A percentile compares a stretch with the other conserved stretches of the same genome.
These are phyloP conservation scores for Thryonomys swinderianus DNA, from an alignment of 2,113 vertebrate species.

Conservation along the genomic window DNA sequence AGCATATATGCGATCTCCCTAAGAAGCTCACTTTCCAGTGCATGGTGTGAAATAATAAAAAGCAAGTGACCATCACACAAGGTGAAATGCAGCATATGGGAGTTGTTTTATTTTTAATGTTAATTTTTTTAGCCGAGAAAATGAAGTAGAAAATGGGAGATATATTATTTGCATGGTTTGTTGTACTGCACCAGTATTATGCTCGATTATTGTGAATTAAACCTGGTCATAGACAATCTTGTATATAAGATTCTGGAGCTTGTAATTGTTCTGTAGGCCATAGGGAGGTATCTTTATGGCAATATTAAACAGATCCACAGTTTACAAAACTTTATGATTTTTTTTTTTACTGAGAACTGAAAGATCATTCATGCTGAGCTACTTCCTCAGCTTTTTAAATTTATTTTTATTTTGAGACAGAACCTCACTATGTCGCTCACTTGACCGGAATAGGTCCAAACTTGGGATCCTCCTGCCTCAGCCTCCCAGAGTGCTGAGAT, in stretches of 20 bases:
- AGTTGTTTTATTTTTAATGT: not conserved
- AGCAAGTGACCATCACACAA: not conserved
- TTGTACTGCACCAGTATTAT: not conserved
- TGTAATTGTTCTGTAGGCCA: not conserved
- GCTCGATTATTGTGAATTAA: not conserved
- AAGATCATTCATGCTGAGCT: not conserved
- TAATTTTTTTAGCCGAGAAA: not conserved
- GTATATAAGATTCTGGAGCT: not conserved
- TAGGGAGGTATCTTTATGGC: not conserved
- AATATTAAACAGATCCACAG: not conserved
- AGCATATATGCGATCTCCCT: not conserved
- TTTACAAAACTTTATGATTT: conserved; percentile 13
- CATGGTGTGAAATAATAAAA: not conserved
- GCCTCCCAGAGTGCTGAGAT: not conserved
- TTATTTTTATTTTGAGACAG: not conserved
- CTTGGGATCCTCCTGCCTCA: not conserved
- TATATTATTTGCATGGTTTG: not conserved
- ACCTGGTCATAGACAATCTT: not conserved
- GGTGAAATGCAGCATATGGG: not conserved
- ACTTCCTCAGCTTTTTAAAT: not conserved
- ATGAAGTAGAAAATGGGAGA: not conserved
- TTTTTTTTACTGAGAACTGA: not conserved
- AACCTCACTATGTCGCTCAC: not conserved
- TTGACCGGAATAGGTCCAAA: not conserved
- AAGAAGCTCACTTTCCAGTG: not conserved